Evolutionary conservation across 1,140 invertebrate species (phyloP), one percentile per base, ranked within the genome.

Genomic region (Brachionus asplanchnoidis): DNA sequence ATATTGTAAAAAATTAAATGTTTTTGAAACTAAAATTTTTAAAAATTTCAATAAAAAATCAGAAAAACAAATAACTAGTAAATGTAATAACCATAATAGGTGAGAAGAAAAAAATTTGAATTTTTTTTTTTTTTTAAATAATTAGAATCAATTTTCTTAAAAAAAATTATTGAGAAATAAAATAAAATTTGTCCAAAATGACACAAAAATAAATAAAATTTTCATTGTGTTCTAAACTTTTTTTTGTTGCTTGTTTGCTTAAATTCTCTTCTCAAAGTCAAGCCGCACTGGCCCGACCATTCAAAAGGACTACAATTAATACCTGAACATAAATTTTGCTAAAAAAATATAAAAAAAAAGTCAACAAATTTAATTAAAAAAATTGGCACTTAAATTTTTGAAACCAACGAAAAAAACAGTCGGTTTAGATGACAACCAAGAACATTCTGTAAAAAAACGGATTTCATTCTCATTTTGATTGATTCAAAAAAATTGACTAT

Each of bases 1-100:
- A 60, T 60, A 60, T 60, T 60, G 53, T 68, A 68, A 68, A 68
- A 68, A 68, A 68, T 68, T 68, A 68, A 68, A 68, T 68, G 66
- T 68, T 68, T 68, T 68, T 32, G 66, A 68, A 68, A 68, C 66
- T 32, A 68, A 68, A 68, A 68, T 32, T 32, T n/a, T 32, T 32
- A 68, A 40, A 68, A 68, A 68, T 32, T 28, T 32, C 12, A 40
- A 32, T 40, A 68, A 68, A 68, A 68, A 40, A 32, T 40, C 26
- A 68, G 66, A 32, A 36, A 36, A 40, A 68, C 66, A 32, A 68
- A 68, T 32, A 68, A 40, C 26, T 32, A 68, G 8, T 32, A 68
- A 68, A 6, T 36, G 32, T 40, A 68, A 68, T 32, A 40, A 68
- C 32, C 32, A 32, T 36, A 68, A 68, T 68, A 68, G 11, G 32